Evolutionary conservation across 2,888 invertebrate genomes (phyloP).

Genomic region (Coecobrya sp.): DNA sequence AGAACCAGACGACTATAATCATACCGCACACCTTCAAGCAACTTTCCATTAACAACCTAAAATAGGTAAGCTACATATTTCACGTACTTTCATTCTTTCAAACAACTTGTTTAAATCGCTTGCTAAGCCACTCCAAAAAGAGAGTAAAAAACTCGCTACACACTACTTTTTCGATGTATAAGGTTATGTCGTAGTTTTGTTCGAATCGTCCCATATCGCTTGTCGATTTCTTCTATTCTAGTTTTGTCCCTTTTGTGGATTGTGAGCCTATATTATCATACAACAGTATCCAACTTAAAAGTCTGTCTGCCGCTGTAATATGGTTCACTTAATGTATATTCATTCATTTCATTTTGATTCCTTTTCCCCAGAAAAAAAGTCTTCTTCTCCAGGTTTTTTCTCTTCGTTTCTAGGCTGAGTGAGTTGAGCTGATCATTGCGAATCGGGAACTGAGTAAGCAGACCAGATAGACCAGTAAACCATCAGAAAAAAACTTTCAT

Average conservation of each 20-base stretch:
- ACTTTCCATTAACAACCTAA: not conserved
- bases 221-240: constrained; percentile 31
- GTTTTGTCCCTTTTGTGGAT: not conserved
- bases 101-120: constrained; percentile 56
- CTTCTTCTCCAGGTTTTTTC: not conserved
- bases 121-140: constrained; percentile 33
- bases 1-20: no score
- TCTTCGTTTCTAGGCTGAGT: not conserved
- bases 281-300: not conserved
- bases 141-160: not conserved
- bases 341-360: constrained; percentile 29
- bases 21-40: not conserved
- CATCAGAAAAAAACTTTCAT: constrained; percentile 44
- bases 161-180: not conserved
- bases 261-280: not conserved
- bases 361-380: not conserved
- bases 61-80: not conserved
- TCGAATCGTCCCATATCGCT: constrained; percentile 27
- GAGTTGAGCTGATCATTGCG: constrained; percentile 19
- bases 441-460: constrained; percentile 46
- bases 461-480: constrained; percentile 26
- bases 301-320: not conserved
- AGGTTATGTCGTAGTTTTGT: not conserved
- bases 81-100: not conserved
- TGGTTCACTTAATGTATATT: constrained; percentile 42